Percentiles rank a stretch among this genome's conserved stretches.
These are phyloP conservation scores for Drosophila anomalata DNA, from an alignment of 2,888 invertebrate species.

Conservation along the genomic window DNA sequence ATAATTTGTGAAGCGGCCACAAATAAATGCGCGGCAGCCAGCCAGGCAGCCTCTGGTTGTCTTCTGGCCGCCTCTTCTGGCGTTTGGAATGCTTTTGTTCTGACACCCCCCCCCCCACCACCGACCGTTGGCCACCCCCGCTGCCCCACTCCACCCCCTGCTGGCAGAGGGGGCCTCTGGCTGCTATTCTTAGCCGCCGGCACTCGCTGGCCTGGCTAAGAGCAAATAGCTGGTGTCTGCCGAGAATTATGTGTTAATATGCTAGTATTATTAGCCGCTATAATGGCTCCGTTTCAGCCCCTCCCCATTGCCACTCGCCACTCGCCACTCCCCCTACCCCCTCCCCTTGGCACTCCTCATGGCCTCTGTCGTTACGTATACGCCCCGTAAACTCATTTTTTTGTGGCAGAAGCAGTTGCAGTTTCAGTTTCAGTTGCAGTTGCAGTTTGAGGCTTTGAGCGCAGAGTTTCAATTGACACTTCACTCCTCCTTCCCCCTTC, in stretches of 20 bases:
- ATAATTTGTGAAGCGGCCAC: constrained; percentile 78
- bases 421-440: too few species aligned
- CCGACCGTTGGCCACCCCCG: neutral
- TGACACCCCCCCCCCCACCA: neutral
- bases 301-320: neutral
- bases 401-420: too few species aligned
- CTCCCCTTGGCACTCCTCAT: too few species aligned
- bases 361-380: constrained; percentile 62
- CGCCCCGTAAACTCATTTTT: constrained; percentile 44
- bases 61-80: constrained; percentile 28
- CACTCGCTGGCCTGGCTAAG: constrained; percentile 47
- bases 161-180: neutral
- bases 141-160: constrained; percentile 4
- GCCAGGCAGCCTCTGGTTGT: constrained; percentile 41
- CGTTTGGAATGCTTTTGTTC: constrained; percentile 72
- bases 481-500: constrained; percentile 9
- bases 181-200: constrained; percentile 60
- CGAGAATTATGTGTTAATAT: constrained; percentile 75
- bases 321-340: too few species aligned
- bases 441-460: too few species aligned
- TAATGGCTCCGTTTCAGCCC: constrained; percentile 21
- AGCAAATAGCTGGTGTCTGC: constrained; percentile 64
- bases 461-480: constrained; percentile 36
- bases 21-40: constrained; percentile 70
- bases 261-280: constrained; percentile 73